Evolutionary conservation across 2,113 vertebrate species (phyloP).

Genomic region (Nothocercus julius): DNA sequence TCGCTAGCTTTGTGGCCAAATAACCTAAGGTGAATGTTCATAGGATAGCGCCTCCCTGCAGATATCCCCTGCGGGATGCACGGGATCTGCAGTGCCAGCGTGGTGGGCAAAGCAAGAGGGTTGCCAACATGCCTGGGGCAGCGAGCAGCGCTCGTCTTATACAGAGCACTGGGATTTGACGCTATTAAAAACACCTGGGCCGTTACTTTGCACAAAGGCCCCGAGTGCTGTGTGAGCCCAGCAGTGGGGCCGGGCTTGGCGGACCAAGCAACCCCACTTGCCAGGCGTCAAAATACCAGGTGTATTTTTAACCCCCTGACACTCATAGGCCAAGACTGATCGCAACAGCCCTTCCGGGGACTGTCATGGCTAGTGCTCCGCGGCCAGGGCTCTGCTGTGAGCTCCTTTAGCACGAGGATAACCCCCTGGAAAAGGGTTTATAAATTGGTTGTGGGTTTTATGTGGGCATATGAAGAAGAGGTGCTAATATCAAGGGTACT

Average conservation of each 20-base stretch:
- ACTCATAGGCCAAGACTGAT: slow-evolving; percentile 51
- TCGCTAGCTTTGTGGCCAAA: rapidly evolving
- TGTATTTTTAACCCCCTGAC: slow-evolving; percentile 52
- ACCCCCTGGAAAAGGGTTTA: neutral
- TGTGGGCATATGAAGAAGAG: neutral
- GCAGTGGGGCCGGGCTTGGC: neutral
- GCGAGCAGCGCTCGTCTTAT: neutral
- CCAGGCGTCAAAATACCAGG: neutral
- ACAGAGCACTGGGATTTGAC: neutral
- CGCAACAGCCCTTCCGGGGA: slow-evolving; percentile 18
- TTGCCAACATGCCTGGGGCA: neutral
- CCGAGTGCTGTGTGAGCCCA: neutral
- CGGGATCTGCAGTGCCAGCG: neutral
- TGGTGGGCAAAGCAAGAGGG: neutral
- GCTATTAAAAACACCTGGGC: neutral
- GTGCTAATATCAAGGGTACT: neutral
- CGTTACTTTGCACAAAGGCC: rapidly evolving
- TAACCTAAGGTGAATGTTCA: neutral
- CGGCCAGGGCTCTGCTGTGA: neutral
- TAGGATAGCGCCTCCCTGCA: no score
- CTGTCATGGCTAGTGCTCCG: neutral
- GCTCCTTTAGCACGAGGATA: neutral
- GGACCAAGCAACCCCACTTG: neutral
- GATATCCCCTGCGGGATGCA: no score
- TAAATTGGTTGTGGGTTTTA: neutral